A percentile compares a stretch with the other conserved stretches of the same genome.
Conservation (phyloP, 2,888 invertebrate genomes). For the Brachycybe producta region DNA sequence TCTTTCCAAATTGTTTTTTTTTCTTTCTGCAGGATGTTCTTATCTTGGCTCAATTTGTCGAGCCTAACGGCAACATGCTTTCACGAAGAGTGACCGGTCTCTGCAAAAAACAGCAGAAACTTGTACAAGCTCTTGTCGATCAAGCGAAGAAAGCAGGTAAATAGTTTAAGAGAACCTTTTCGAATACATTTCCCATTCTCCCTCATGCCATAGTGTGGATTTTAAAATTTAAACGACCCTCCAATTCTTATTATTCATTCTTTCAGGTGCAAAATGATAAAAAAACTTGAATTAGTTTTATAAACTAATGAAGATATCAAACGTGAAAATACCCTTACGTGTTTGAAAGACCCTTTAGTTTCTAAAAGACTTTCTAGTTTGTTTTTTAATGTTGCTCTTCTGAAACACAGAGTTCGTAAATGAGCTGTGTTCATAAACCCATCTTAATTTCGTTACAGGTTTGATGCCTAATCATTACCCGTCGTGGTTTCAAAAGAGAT, state of each 20-base stretch:
- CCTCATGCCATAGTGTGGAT: background rate
- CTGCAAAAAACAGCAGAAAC: conserved; percentile 23
- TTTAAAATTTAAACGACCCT: background rate
- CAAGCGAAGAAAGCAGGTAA: conserved; percentile 25
- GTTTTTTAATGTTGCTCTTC: too few relatives aligned
- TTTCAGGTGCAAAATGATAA: too few relatives aligned
- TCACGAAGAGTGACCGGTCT: conserved; percentile 30
- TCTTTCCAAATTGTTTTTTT: background rate
- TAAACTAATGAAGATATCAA: too few relatives aligned
- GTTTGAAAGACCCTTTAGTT: too few relatives aligned
- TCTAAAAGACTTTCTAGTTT: too few relatives aligned
- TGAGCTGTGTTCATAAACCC: background rate
- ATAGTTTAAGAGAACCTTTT: too few relatives aligned
- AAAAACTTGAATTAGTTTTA: too few relatives aligned
- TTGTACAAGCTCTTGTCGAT: conserved; percentile 20
- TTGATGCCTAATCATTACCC: conserved; percentile 37
- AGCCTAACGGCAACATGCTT: conserved; percentile 31
- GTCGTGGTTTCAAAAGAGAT: conserved; percentile 50
- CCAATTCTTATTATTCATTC: too few relatives aligned
- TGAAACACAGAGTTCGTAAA: too few relatives aligned
- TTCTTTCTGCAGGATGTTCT: conserved; percentile 29
- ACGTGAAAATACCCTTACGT: too few relatives aligned
- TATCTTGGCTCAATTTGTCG: conserved; percentile 33
- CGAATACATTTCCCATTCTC: background rate
- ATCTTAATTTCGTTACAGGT: background rate